Evolutionary conservation across 2,888 invertebrate genomes (phyloP).

Genomic region (Drosophila falleni): DNA sequence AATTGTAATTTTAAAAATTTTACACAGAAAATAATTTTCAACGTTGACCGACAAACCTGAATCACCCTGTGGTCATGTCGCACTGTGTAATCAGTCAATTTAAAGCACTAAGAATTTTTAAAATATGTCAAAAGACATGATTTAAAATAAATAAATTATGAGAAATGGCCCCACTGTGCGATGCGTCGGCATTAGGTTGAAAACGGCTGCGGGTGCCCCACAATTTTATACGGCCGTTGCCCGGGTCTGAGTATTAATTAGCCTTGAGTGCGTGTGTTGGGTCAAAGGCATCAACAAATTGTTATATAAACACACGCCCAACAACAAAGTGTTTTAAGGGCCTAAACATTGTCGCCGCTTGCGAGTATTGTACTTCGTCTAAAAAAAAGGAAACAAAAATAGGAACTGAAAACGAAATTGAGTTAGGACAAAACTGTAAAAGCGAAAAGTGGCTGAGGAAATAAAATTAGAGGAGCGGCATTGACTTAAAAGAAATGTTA

Average conservation of each 20-base stretch:
- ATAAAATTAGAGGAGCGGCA: slow-evolving; percentile 42
- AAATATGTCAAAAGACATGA: no score
- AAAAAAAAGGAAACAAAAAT: slow-evolving; percentile 32
- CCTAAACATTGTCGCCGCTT: slow-evolving; percentile 71
- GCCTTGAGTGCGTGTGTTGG: slow-evolving; percentile 74
- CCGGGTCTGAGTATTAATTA: slow-evolving; percentile 72
- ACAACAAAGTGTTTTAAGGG: slow-evolving; percentile 69
- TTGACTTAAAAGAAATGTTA: slow-evolving; percentile 40
- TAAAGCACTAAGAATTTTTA: no score
- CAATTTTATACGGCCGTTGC: slow-evolving; percentile 57
- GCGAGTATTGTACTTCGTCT: slow-evolving; percentile 44
- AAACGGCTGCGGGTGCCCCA: slow-evolving; percentile 13
- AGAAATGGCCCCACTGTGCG: no score
- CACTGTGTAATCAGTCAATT: no score
- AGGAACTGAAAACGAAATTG: slow-evolving; percentile 22
- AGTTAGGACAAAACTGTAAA: slow-evolving; percentile 15
- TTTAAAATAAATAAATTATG: no score
- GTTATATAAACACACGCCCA: slow-evolving; percentile 74
- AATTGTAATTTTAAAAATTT: no score
- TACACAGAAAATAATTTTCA: no score
- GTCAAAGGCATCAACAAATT: slow-evolving; percentile 73
- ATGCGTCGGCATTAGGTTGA: slow-evolving; percentile 34
- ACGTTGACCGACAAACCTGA: no score
- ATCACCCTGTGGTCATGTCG: no score
- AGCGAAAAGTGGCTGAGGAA: slow-evolving; percentile 37